Evolutionary conservation across 2,888 invertebrate species (phyloP), one percentile per base, ranked within the genome.

Genomic region (Candidula unifasciata): DNA sequence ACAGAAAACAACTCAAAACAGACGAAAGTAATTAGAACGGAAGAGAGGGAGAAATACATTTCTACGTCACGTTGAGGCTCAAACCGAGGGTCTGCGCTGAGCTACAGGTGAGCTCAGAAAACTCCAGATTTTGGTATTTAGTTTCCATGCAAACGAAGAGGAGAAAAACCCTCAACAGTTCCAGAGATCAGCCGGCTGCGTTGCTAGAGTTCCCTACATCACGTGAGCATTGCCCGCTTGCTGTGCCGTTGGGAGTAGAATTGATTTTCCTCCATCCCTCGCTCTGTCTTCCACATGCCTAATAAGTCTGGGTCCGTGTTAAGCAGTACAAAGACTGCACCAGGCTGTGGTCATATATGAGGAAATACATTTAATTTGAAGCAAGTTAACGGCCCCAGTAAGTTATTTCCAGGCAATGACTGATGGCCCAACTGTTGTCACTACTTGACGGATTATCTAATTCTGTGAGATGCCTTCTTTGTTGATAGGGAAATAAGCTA

Each of bases 131-230:
- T 74, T 52, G 30, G 54, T 27, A 52, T 54, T 33, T 52, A n/a
- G 69, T 21, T 69, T 27, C 71, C 18, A 52, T 44, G 44, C 44
- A 6, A 13, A 44, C 44, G 57, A 60, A 18, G 76, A 21, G 30
- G 80, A 5, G 52, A 84, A 44, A 37, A 57, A 18, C 60, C 76
- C n/a, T n/a, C 8, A 13, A 44, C 27, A 27, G 73, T 73, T 44
- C 52, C 73, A 73, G 73, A 73, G 52, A 73, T 73, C 73, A 73
- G 44, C 52, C n/a, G 73, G 44, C 52, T 52, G 73, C 73, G n/a
- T 52, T 73, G 73, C 52, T 44, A n/a, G 71, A 37, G 35, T 24
- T 35, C 71, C 21, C 3, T 5, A 8, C 73, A 37, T 60, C 60
- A 77, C 35, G 77, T 57, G 33, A 60, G 60, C 8, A 24, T 16